Conservation (phyloP, 92 coral and sea anemone genomes). For the Porites lobata region DNA sequence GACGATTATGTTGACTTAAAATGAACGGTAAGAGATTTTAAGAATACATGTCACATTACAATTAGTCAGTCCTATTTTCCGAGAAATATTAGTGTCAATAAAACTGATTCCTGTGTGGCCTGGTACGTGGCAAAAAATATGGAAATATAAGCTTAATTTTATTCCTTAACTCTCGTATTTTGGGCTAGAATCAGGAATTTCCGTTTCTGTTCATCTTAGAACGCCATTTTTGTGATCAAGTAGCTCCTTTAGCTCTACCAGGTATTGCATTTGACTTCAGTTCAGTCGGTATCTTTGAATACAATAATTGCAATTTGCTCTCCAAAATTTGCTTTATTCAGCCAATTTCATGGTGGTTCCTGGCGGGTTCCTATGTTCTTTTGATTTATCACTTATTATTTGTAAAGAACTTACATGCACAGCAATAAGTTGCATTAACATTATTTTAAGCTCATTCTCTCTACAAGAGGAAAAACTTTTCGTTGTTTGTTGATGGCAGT, state of each 20-base stretch:
- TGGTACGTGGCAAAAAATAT: constrained; percentile 47
- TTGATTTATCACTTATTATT: background rate
- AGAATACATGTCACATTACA: background rate
- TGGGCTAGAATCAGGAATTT: background rate
- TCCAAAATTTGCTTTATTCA: background rate
- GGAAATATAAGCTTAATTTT: background rate
- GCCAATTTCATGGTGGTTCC: background rate
- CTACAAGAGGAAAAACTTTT: too few relatives aligned
- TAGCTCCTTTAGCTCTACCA: background rate
- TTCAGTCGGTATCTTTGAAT: background rate
- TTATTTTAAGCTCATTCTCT: too few relatives aligned
- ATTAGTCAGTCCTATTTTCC: background rate
- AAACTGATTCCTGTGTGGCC: background rate
- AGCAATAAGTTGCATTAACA: too few relatives aligned
- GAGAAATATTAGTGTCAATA: background rate
- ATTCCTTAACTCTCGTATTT: background rate
- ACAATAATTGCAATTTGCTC: too few relatives aligned
- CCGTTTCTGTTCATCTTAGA: background rate
- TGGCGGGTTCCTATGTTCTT: background rate
- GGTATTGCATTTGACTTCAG: background rate
- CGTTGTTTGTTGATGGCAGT: too few relatives aligned
- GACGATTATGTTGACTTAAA: constrained; percentile 80
- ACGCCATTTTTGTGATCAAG: background rate
- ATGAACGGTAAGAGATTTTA: constrained; percentile 82
- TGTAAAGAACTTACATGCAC: too few relatives aligned